Base-by-base conservation (phyloP, 2,888 invertebrate genomes). In the Crocallis elinguaria region DNA sequence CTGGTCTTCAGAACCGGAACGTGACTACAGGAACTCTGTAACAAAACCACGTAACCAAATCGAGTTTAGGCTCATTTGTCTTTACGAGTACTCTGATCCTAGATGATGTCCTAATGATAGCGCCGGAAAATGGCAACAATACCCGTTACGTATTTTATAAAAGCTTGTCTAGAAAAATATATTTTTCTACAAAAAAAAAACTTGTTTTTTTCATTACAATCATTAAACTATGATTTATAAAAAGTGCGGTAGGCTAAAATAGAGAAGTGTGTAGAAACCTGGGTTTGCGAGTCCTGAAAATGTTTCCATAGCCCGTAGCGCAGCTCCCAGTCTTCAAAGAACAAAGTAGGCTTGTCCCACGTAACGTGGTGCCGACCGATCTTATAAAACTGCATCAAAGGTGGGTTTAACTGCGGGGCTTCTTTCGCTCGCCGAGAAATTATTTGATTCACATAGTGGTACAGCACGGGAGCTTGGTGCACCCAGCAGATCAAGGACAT, bases 381-480 rank as follows among this genome's bases (percentile, higher is more conserved):
- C 27, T 85, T 83, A 66, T 94, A 94, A 13, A 73, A 71, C 0
- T 85, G 76, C 65, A 88, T 85, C 25, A 94, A 62, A 0, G 94
- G 94, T 0, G 94, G 94, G 73, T 94, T 94, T 3, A 94, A 73
- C 65, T 94, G 93, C 0, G 94, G 94, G 0, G 94, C 94, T 75
- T 92, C 92, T 45, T 92, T 91, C 0, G 94, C 93, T 21, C 94
- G 83, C 27, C 90, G 78, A 25, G 92, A 83, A 51, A 94, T 84
- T 13, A 94, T 90, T 44, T 87, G 89, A 52, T 92, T 92, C 0
- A 94, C 88, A 60, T 94, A 94, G 1, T 85, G 78, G 52, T 94
- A 93, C 43, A 94, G 88, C 0, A 92, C 72, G 0, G 82, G 77
- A 0, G 94, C 93, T 35, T 91, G 87, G 69, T 94, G 93, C 1